These are phyloP conservation scores for Lophochroa leadbeateri DNA, from an alignment of 2,113 vertebrate species.

Conservation along the genomic window DNA sequence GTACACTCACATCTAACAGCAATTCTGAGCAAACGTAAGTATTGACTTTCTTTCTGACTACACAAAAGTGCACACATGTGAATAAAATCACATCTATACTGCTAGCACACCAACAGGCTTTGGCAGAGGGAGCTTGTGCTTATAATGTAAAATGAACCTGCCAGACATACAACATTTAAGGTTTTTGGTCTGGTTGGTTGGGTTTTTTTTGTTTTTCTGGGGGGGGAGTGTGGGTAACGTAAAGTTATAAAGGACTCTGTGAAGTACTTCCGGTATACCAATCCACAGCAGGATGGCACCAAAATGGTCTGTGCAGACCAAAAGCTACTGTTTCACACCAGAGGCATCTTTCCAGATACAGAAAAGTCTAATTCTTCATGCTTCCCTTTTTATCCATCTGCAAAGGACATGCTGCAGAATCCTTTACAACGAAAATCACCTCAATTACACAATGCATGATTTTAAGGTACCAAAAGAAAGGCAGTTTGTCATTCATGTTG, in stretches of 20 bases:
- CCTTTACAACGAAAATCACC: not conserved
- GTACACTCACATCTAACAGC: not conserved
- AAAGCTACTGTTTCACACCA: not conserved
- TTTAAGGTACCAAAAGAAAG: not conserved
- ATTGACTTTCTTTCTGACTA: not conserved
- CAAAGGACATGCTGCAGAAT: not conserved
- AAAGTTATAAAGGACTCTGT: not conserved
- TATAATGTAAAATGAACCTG: not conserved
- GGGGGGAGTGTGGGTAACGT: not conserved
- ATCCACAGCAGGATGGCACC: not conserved
- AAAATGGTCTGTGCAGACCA: not conserved
- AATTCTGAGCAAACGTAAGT: not conserved
- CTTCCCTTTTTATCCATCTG: not conserved
- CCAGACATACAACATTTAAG: not conserved
- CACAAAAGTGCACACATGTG: fast-evolving
- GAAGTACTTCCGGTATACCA: not conserved
- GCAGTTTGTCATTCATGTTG: not conserved
- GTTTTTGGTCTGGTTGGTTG: not conserved
- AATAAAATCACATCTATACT: not conserved
- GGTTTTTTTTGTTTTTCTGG: not conserved
- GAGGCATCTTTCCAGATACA: not conserved
- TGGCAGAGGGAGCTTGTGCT: not conserved
- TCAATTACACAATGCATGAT: not conserved
- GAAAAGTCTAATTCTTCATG: not conserved
- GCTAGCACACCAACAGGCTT: not conserved